Evolutionary conservation across 1,140 invertebrate species (phyloP).

Genomic region (Eumaeus atala): DNA sequence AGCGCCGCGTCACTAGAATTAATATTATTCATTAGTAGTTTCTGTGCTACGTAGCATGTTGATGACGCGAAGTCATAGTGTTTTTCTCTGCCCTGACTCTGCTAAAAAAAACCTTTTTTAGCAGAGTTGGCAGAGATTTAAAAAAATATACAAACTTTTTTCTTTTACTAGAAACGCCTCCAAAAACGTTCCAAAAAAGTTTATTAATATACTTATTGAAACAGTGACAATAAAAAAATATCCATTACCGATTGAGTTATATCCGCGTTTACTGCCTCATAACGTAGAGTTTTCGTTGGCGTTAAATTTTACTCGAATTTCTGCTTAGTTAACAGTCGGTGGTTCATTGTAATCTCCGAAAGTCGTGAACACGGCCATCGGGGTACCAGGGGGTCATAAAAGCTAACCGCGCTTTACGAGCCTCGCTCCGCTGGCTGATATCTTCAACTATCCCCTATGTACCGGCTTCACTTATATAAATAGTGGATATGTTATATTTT

Average conservation of each 20-base stretch:
- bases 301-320: conserved; percentile 22
- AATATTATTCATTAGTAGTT: too few species aligned
- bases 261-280: not conserved
- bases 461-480: too few species aligned
- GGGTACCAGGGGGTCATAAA: conserved; percentile 17
- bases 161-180: too few species aligned
- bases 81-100: too few species aligned
- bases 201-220: not conserved
- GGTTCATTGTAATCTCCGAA: conserved; percentile 16
- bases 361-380: conserved; percentile 20
- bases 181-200: not conserved
- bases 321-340: conserved; percentile 19
- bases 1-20: too few species aligned
- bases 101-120: too few species aligned
- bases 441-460: not conserved
- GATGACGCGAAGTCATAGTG: too few species aligned
- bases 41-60: too few species aligned
- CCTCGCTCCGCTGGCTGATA: conserved; percentile 4
- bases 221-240: not conserved
- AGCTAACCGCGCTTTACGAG: conserved; percentile 19
- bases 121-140: too few species aligned
- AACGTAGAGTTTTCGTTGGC: conserved; percentile 4
- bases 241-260: not conserved
- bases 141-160: too few species aligned
- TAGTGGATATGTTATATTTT: too few species aligned